Conservation (phyloP, 2,797 vertebrate species). For the Fistularia commersonii region DNA sequence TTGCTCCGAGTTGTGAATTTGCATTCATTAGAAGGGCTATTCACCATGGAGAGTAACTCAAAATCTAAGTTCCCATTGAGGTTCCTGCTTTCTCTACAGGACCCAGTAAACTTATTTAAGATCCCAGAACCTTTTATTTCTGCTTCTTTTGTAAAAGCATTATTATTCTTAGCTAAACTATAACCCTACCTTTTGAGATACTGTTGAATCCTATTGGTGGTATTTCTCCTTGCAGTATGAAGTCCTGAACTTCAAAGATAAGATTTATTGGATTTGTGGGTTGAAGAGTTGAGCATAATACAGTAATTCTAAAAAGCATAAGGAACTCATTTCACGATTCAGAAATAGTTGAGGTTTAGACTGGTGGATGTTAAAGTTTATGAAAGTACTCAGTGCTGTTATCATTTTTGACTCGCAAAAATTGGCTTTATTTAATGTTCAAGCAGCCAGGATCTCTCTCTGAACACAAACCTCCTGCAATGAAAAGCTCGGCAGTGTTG, state of each 20-base stretch:
- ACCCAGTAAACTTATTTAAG: background rate
- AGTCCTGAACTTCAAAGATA: conserved; percentile 1
- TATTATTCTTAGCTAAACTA: background rate
- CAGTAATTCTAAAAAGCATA: background rate
- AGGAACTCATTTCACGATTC: no score
- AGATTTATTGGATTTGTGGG: background rate
- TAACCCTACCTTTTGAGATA: background rate
- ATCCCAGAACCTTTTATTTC: background rate
- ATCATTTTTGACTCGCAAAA: no score
- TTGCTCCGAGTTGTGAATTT: no score
- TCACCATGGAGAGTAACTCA: no score
- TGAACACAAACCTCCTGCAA: no score
- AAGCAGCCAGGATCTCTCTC: no score
- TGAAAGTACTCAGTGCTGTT: no score
- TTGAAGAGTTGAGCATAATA: conserved; percentile 5
- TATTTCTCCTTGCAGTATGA: background rate
- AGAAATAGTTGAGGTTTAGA: no score
- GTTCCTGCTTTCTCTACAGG: background rate
- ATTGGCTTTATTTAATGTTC: no score
- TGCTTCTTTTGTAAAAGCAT: background rate
- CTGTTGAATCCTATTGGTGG: background rate
- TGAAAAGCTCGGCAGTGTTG: no score
- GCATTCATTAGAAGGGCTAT: no score
- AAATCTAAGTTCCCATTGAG: background rate
- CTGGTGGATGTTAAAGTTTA: no score